Evolutionary conservation across 2,888 invertebrate species (phyloP), one percentile per base, ranked within the genome.

Genomic region (Nipponacmea schrenckii): DNA sequence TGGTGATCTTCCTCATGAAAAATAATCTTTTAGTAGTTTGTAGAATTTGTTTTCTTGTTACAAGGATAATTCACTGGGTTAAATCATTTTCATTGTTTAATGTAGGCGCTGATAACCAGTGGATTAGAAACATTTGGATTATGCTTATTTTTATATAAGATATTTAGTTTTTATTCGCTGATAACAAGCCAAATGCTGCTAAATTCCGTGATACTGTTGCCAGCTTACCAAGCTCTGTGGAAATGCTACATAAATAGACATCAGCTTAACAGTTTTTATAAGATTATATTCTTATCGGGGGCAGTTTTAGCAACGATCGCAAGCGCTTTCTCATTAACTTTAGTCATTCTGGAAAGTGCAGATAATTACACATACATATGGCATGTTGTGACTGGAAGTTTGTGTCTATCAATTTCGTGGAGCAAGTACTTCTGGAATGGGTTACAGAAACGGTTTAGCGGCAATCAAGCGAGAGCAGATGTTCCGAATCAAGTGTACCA

Each of bases 101-200:
- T 77, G 31, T 79, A 86, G 86, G 79, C 80, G 1, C n/a, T 83
- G 2, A 4, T 76, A 0, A 27, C 80, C 4, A 80, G 81, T 44
- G 31, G 78, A 0, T 12, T 81, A 24, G 85, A 85, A 74, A 80
- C 82, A 0, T 62, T 74, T 10, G 86, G 85, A 0, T 62, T 84
- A 10, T 78, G 79, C 44, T n/a, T 85, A 7, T 79, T 85, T 66
- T 77, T 78, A 0, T 75, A 81, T 50, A 80, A 80, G 20, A 73
- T 83, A 1, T 76, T 85, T 27, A 71, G 77, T 1, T 39, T 74
- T 0, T 68, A 73, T 14, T 63, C 68, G 1, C 69, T 74, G 0
- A 67, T 74, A 0, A 48, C 79, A 44, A 72, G 74, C 4, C 69
- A 84, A 5, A 69, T 80, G 10, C 67, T 83, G 12, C 77, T 83